Conservation (phyloP, 2,113 vertebrate species). For the Oceanodroma tethys region DNA sequence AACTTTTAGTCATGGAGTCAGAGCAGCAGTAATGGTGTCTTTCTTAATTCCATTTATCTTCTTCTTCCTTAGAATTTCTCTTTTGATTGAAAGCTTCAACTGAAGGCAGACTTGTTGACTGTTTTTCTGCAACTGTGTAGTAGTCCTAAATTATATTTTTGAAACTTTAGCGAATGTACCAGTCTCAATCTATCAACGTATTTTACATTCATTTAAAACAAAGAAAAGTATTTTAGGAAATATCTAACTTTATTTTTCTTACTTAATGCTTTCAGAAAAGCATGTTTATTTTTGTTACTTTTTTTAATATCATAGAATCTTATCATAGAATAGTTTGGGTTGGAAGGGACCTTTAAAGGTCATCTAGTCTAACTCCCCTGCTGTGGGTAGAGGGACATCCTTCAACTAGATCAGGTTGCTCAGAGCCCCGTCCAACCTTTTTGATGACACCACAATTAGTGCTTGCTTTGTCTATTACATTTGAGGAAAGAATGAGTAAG, state of each 20-base stretch:
- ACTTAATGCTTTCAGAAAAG: neutral
- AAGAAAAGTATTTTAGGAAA: neutral
- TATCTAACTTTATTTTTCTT: fast-evolving
- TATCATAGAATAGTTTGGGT: too few relatives aligned
- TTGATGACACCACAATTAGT: neutral
- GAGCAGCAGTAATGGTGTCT: neutral
- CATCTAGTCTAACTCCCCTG: too few relatives aligned
- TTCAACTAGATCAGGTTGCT: too few relatives aligned
- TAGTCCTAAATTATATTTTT: neutral
- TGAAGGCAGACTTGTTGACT: neutral
- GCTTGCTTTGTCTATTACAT: neutral
- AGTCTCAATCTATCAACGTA: neutral
- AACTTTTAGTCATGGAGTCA: neutral
- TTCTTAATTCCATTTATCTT: neutral
- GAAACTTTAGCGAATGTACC: neutral
- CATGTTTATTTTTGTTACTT: neutral
- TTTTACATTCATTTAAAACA: neutral
- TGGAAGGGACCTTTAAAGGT: too few relatives aligned
- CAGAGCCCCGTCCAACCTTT: neutral
- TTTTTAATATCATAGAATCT: too few relatives aligned
- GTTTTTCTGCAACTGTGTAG: neutral
- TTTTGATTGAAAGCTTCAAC: neutral
- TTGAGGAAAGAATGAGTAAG: neutral
- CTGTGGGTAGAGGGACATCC: too few relatives aligned
- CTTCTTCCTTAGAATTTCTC: neutral